A percentile compares a stretch with the other conserved stretches of the same genome.
Conservation (phyloP, 1,140 invertebrate genomes). For the Maconellicoccus hirsutus region DNA sequence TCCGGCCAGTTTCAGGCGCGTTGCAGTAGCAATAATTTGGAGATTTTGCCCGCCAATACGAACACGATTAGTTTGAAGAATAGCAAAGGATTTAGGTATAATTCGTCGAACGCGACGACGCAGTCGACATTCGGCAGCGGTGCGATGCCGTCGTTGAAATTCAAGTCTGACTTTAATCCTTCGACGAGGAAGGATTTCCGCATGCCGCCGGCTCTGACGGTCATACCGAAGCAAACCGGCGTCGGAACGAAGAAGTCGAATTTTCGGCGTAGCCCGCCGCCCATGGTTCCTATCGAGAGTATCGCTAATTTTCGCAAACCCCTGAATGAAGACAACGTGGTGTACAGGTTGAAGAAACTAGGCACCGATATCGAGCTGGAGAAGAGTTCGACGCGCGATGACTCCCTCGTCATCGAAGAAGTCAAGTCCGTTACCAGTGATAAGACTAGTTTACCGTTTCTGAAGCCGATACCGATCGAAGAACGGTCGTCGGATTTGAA, state of each 20-base stretch:
- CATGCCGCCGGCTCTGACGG: background rate
- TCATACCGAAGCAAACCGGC: background rate
- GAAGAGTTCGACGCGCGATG: background rate
- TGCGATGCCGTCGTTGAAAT: background rate
- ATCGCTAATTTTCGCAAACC: background rate
- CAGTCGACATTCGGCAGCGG: background rate
- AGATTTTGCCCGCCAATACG: background rate
- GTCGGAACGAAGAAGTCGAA: background rate
- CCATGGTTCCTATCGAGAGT: slow-evolving; percentile 6
- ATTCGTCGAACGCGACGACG: background rate
- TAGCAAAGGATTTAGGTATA: background rate
- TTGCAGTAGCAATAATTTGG: background rate
- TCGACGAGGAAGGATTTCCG: background rate
- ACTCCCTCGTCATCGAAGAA: background rate
- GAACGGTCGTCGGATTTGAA: background rate
- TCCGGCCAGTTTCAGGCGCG: background rate
- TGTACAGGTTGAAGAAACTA: background rate
- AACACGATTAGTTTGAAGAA: background rate
- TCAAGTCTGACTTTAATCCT: too few species aligned
- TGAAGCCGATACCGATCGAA: background rate
- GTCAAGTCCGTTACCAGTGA: background rate
- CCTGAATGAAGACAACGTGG: background rate
- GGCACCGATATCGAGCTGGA: slow-evolving; percentile 7
- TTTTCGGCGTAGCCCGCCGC: background rate
- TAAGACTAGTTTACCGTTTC: background rate